phyloP scores from a whole-genome alignment of 2,888 invertebrate genomes.

The Brachyptera risi region DNA sequence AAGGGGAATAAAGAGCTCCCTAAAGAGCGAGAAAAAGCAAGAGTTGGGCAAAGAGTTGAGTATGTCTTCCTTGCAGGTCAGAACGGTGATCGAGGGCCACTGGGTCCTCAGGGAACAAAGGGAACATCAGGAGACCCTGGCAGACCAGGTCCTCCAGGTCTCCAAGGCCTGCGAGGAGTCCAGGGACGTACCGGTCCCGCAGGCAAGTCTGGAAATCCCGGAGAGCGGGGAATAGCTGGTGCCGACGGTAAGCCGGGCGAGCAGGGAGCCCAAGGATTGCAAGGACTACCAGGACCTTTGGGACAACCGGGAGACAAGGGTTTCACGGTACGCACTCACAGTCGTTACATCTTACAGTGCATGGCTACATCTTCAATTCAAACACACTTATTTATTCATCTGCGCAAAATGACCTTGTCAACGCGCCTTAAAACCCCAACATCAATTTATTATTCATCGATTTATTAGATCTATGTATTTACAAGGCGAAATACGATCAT shows the following conservation, averaged over 20 bases:
- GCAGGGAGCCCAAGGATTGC: slow-evolving; percentile 71
- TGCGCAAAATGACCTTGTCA: too few relatives aligned
- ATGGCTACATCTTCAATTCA: too few relatives aligned
- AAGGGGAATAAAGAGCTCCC: too few relatives aligned
- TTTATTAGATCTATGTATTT: too few relatives aligned
- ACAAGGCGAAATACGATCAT: too few relatives aligned
- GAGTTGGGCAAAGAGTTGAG: too few relatives aligned
- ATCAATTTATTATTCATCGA: too few relatives aligned
- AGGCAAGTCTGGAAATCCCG: slow-evolving; percentile 65
- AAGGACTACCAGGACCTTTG: slow-evolving; percentile 73
- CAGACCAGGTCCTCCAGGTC: slow-evolving; percentile 54
- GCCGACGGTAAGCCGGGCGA: slow-evolving; percentile 84
- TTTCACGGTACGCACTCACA: slow-evolving; percentile 58
- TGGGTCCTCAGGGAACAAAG: slow-evolving; percentile 50
- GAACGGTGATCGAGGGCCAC: slow-evolving; percentile 63
- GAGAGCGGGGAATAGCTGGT: slow-evolving; percentile 71
- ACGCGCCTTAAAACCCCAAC: too few relatives aligned
- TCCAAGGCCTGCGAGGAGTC: slow-evolving; percentile 57
- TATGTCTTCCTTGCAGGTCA: slow-evolving; percentile 56
- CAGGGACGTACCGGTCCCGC: slow-evolving; percentile 66
- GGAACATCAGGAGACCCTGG: slow-evolving; percentile 61
- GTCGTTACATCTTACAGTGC: too few relatives aligned
- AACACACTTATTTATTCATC: too few relatives aligned
- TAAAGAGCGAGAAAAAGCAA: too few relatives aligned
- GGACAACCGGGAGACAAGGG: slow-evolving; percentile 78